These are phyloP conservation scores for Drosophila glabriapex DNA, from an alignment of 2,888 invertebrate genomes.

Conservation along the genomic window DNA sequence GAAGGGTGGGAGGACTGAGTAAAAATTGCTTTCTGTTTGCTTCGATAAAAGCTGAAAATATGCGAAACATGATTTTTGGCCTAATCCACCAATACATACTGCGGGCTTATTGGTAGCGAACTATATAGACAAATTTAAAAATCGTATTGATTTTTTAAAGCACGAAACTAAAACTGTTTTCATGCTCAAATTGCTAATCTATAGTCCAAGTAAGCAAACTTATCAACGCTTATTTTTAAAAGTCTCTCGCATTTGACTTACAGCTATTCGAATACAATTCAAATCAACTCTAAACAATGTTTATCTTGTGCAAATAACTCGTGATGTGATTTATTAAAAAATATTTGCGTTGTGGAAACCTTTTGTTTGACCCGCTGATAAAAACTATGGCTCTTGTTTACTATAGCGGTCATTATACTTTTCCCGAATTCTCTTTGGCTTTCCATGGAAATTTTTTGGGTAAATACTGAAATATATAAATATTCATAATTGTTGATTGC, in stretches of 20 bases:
- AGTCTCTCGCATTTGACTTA: conserved; percentile 1
- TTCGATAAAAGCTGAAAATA: background rate
- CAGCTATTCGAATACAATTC: conserved; percentile 8
- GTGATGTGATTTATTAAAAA: conserved; percentile 54
- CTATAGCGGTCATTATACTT: conserved; percentile 64
- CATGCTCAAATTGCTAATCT: background rate
- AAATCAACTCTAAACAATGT: conserved; percentile 14
- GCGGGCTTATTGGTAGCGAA: background rate
- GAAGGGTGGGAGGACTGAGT: conserved; percentile 13
- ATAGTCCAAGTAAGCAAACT: conserved; percentile 9
- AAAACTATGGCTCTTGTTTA: conserved; percentile 53
- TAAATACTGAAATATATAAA: conserved; percentile 11
- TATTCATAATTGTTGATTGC: conserved; percentile 5
- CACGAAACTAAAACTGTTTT: background rate
- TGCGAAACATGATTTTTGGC: background rate
- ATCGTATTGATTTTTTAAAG: background rate
- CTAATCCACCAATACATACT: background rate
- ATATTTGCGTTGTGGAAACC: conserved; percentile 59
- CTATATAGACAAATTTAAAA: background rate
- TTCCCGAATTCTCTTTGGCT: conserved; percentile 25
- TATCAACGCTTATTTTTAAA: conserved; percentile 45
- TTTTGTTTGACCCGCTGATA: conserved; percentile 63
- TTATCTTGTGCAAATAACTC: conserved; percentile 24
- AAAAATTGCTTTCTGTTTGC: conserved; percentile 30
- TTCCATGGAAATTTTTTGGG: conserved; percentile 49